Base-by-base conservation (phyloP, 2,113 vertebrate species). In the Colinus virginianus region DNA sequence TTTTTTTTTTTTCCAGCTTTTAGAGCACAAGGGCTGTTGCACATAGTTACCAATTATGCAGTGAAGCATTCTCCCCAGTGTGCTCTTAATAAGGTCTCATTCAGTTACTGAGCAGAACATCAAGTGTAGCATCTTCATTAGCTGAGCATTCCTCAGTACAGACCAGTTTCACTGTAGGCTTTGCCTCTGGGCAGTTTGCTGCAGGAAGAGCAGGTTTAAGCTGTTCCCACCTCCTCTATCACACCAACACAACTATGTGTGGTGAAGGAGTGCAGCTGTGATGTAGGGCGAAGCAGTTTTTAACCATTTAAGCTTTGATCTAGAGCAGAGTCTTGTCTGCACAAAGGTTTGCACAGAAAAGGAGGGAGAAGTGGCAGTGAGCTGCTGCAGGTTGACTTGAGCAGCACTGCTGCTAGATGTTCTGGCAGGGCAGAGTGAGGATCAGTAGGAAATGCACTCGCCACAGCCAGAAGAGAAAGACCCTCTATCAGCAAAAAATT, bases 1-100 rank as follows among this genome's bases (percentile, higher is more conserved):
- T 62, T 79, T 75, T 51, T 51, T 43, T 16, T 9, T 34, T 61
- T 12, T 80, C 75, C 90, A 89, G 75, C 81, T 26, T 42, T 78
- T 38, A 51, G 43, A 87, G 80, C 11, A 48, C 74, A 15, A 42
- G 59, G 92, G 55, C 94, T 87, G 84, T 93, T 75, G 94, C 59
- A 4, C 45, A n/a, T 67, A 85, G 78, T 74, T 66, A 77, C 78
- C 32, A 59, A 82, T 96, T 95, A 84, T 46, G 75, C 86, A 63
- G 63, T 28, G 84, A 64, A 63, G 63, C 26, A 3, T 78, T 90
- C 80, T 92, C 86, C 86, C 80, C 82, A 92, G 62, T 85, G 75
- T 87, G 86, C 61, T 55, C 70, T 91, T 83, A 36, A 62, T 76
- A 67, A 87, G 78, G 53, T 87, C 80, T 85, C 64, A 61, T 62